A percentile compares a stretch with the other conserved stretches of the same genome.
Evolutionary conservation across 37 sponge, comb jelly and placozoan genomes (phyloP).

Genomic region (Aplysina aerophoba): DNA sequence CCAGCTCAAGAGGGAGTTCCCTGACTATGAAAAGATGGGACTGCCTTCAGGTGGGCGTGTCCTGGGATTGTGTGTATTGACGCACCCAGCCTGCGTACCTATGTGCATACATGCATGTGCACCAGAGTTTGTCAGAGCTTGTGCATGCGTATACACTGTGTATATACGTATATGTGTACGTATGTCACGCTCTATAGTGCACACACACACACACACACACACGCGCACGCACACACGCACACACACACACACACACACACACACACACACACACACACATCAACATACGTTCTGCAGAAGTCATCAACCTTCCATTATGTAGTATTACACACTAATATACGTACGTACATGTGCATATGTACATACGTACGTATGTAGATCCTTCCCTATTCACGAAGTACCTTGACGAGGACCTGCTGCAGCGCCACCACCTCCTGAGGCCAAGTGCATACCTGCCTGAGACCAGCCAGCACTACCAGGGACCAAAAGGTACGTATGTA

Average conservation of each 20-base stretch:
- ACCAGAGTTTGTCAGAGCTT: too few relatives aligned
- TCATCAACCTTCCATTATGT: too few relatives aligned
- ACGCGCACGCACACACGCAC: too few relatives aligned
- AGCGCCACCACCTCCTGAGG: constrained; percentile 41
- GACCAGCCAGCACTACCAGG: neutral
- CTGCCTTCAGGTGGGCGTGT: constrained; percentile 32
- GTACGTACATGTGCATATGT: too few relatives aligned
- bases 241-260: too few relatives aligned
- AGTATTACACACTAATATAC: too few relatives aligned
- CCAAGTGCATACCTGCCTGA: constrained; percentile 56
- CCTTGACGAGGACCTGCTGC: constrained; percentile 55
- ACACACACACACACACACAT: too few relatives aligned
- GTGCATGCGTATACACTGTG: neutral
- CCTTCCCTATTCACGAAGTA: neutral
- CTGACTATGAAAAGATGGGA: constrained; percentile 5
- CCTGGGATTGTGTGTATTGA: neutral
- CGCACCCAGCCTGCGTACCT: neutral
- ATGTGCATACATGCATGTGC: too few relatives aligned
- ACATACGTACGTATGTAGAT: constrained; percentile 15
- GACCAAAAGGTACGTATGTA: constrained; percentile 50
- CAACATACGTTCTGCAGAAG: too few relatives aligned
- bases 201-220: too few relatives aligned
- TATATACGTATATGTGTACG: neutral
- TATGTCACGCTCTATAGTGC: too few relatives aligned
- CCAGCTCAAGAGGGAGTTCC: neutral